Conservation (phyloP, 2,113 vertebrate species). For the Oenanthe oenanthe region DNA sequence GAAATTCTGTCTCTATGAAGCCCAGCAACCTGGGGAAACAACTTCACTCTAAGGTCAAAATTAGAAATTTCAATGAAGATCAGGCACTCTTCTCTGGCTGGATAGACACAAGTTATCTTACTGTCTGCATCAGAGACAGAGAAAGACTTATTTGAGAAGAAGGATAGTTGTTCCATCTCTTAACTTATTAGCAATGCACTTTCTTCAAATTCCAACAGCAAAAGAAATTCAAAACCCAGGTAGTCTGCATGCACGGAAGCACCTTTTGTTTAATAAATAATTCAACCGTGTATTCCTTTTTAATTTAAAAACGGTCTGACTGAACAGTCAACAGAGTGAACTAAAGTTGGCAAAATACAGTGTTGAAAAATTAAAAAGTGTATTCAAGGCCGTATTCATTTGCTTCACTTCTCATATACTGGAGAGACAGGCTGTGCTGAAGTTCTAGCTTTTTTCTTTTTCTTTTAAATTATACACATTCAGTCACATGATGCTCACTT, state of each 20-base stretch:
- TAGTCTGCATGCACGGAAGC: slow-evolving; percentile 51
- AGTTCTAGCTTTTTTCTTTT: slow-evolving; percentile 21
- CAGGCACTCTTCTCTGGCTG: neutral
- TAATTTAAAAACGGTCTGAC: slow-evolving; percentile 61
- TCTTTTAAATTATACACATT: slow-evolving; percentile 30
- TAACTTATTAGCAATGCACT: slow-evolving; percentile 40
- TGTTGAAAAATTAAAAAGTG: slow-evolving; percentile 66
- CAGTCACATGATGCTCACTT: slow-evolving; percentile 3
- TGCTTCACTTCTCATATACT: slow-evolving; percentile 29
- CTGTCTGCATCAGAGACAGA: neutral
- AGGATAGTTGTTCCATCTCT: slow-evolving; percentile 13
- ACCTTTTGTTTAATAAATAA: slow-evolving; percentile 71
- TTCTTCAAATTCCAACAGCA: slow-evolving; percentile 30
- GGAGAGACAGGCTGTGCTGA: slow-evolving; percentile 13
- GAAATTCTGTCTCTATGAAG: neutral
- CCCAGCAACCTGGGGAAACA: neutral
- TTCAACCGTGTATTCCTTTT: slow-evolving; percentile 61
- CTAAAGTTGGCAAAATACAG: slow-evolving; percentile 58
- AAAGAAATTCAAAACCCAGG: slow-evolving; percentile 45
- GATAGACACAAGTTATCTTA: neutral
- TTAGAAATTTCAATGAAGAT: neutral
- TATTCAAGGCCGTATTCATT: slow-evolving; percentile 41
- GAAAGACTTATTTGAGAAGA: neutral
- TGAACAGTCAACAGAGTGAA: slow-evolving; percentile 66
- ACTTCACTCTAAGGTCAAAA: slow-evolving; percentile 3